Conservation (phyloP, 2,888 invertebrate genomes). For the Trisateles emortualis region DNA sequence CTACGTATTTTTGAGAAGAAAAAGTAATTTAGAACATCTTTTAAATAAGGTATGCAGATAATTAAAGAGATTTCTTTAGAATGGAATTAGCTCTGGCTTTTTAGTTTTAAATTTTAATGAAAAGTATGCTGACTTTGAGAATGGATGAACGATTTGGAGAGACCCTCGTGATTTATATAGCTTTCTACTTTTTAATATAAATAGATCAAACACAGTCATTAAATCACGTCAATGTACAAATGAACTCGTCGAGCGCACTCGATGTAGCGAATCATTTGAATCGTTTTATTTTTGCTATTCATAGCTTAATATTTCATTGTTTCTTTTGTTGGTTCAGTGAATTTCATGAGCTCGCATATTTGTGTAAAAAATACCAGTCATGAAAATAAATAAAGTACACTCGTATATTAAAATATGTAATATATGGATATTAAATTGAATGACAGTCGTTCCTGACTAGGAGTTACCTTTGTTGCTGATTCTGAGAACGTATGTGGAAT, state of each 20-base stretch:
- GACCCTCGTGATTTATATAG: neutral
- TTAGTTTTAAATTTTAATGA: slow-evolving; percentile 13
- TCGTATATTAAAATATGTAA: slow-evolving; percentile 38
- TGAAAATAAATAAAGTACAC: slow-evolving; percentile 32
- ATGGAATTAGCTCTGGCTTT: slow-evolving; percentile 23
- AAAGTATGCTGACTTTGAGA: slow-evolving; percentile 19
- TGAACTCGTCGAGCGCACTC: slow-evolving; percentile 17
- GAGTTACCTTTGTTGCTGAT: slow-evolving; percentile 66
- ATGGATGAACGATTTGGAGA: neutral
- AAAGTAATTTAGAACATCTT: slow-evolving; percentile 33
- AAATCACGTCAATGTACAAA: slow-evolving; percentile 19
- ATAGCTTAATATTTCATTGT: slow-evolving; percentile 17
- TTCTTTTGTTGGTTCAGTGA: slow-evolving; percentile 15
- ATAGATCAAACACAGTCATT: slow-evolving; percentile 16
- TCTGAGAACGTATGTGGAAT: slow-evolving; percentile 69
- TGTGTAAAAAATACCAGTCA: slow-evolving; percentile 25
- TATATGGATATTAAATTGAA: slow-evolving; percentile 62
- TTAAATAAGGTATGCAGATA: slow-evolving; percentile 40
- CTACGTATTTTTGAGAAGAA: slow-evolving; percentile 31
- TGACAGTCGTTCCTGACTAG: slow-evolving; percentile 57
- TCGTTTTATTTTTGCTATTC: slow-evolving; percentile 24
- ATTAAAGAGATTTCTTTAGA: slow-evolving; percentile 35
- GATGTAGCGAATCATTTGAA: slow-evolving; percentile 25
- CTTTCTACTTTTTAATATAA: neutral
- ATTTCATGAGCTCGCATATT: slow-evolving; percentile 18